Percentiles rank a stretch among this genome's conserved stretches.
Evolutionary conservation across 2,888 invertebrate genomes (phyloP).

Genomic region (Palloptera scutellata): DNA sequence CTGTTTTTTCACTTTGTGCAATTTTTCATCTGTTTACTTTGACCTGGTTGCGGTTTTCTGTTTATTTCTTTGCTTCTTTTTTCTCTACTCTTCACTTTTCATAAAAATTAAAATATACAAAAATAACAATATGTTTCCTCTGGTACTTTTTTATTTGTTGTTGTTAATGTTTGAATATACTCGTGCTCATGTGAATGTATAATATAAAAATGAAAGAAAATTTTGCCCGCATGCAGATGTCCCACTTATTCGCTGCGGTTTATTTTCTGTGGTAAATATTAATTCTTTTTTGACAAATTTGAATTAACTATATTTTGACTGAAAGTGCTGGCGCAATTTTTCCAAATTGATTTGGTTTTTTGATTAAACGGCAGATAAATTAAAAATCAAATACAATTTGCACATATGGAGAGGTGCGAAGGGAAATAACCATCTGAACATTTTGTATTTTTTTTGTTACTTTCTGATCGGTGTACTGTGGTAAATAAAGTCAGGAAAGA

Average conservation of each 20-base stretch:
- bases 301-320: slow-evolving; percentile 20
- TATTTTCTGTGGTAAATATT: slow-evolving; percentile 15
- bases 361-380: too few species aligned
- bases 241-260: slow-evolving; percentile 12
- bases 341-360: slow-evolving; percentile 8
- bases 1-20: slow-evolving; percentile 53
- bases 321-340: background rate
- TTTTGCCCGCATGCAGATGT: slow-evolving; percentile 14
- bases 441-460: too few species aligned
- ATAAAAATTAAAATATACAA: slow-evolving; percentile 22
- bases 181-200: background rate
- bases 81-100: slow-evolving; percentile 1
- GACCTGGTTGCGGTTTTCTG: slow-evolving; percentile 48
- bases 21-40: slow-evolving; percentile 52
- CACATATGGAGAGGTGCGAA: too few species aligned
- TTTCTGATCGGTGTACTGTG: too few species aligned
- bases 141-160: background rate
- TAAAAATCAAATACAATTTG: too few species aligned
- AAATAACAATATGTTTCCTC: slow-evolving; percentile 14
- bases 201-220: background rate
- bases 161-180: background rate
- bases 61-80: slow-evolving; percentile 14
- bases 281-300: slow-evolving; percentile 27
- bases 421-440: too few species aligned
- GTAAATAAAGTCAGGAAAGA: too few species aligned